These are phyloP conservation scores for Mythimna impura DNA, from an alignment of 2,888 invertebrate species.

Conservation along the genomic window DNA sequence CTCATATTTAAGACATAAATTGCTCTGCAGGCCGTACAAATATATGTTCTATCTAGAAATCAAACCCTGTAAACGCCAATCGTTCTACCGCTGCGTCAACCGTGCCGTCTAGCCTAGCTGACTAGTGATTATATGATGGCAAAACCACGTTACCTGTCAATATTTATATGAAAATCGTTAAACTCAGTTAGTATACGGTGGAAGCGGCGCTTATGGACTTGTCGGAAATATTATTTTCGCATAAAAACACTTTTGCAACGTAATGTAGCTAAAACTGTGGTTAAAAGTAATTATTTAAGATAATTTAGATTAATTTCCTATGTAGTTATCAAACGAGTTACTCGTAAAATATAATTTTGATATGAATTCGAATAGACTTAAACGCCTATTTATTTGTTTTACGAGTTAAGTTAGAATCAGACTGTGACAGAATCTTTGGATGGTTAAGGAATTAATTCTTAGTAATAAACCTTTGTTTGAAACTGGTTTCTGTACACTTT, in stretches of 20 bases:
- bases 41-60: too few relatives aligned
- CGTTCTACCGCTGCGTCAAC: too few relatives aligned
- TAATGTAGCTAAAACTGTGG: constrained; percentile 33
- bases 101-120: too few relatives aligned
- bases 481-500: not conserved
- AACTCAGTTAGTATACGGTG: not conserved
- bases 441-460: not conserved
- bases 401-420: constrained; percentile 14
- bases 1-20: too few relatives aligned
- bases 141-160: not conserved
- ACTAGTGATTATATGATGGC: not conserved
- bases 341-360: constrained; percentile 38
- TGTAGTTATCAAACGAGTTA: constrained; percentile 33
- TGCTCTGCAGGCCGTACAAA: too few relatives aligned
- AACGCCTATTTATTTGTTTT: constrained; percentile 56
- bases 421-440: constrained; percentile 28
- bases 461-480: constrained; percentile 5
- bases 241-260: not conserved
- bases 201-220: not conserved
- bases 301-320: constrained; percentile 26
- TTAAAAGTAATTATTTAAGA: constrained; percentile 21
- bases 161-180: not conserved
- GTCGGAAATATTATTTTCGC: not conserved
- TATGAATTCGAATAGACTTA: constrained; percentile 38
- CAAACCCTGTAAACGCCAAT: too few relatives aligned